Base-by-base conservation (phyloP, 2,888 invertebrate species). In the Ornithoptera priamus region DNA sequence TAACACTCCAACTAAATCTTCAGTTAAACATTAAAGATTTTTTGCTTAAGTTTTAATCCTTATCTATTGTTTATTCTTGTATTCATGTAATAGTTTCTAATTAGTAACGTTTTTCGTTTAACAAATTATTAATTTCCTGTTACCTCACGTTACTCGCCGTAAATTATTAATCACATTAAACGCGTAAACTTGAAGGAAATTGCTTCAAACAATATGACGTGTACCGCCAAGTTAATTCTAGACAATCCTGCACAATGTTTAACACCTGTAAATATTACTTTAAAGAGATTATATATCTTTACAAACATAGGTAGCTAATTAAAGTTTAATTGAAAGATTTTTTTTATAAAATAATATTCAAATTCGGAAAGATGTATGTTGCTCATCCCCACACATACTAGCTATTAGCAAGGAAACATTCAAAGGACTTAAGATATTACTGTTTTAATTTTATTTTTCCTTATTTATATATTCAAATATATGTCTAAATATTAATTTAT, bases 211-310 rank as follows among this genome's bases (percentile, higher is more conserved):
- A 22, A 20, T 12, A 59, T 59, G 24, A 30, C 24, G 59, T 22
- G 17, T 59, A 59, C 59, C 22, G 59, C 24, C 15, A 59, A 59
- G 59, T 30, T 30, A 30, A 15, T 59, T 30, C 8, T 30, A 22
- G 59, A 59, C 18, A 6, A n/a, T 10, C 12, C 8, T 22, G 57
- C 22, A 20, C 10, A 18, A 57, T 57, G 22, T 57, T 57, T 20
- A 57, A 57, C 57, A 57, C 46, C 58, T 62, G 65, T 46, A 24
- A 59, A 18, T 50, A 50, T 50, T 50, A 50, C 17, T 39, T 12
- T 50, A 50, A 50, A 50, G 18, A 50, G 50, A 50, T 15, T 5
- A 50, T 50, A 50, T 15, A 50, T 50, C 5, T 50, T 50, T 17
- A 18, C 15, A 50, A 50, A 50, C 50, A 50, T 18, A 18, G 15